Evolutionary conservation across 35 echinoderm and acorn worm species (phyloP).

Genomic region (Lytechinus variegatus): DNA sequence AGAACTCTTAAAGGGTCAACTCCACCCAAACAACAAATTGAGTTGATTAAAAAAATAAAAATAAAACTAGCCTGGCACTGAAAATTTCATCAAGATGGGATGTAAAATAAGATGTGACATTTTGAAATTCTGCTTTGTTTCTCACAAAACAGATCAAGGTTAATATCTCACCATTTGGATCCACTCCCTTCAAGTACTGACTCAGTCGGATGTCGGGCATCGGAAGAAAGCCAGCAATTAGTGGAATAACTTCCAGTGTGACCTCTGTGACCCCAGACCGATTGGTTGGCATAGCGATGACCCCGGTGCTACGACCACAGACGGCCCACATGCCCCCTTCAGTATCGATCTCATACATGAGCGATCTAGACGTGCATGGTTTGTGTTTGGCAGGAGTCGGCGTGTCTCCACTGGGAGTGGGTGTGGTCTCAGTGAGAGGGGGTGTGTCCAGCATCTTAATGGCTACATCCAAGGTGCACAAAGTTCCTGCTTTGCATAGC

Average conservation of each 20-base stretch:
- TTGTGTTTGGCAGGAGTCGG: slow-evolving; percentile 20
- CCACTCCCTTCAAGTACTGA: slow-evolving; percentile 62
- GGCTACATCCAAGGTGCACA: slow-evolving; percentile 75
- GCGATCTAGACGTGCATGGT: slow-evolving; percentile 27
- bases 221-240: slow-evolving; percentile 82
- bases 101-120: no score
- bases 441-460: slow-evolving; percentile 62
- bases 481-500: slow-evolving; percentile 76
- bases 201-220: slow-evolving; percentile 84
- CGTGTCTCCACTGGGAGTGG: slow-evolving; percentile 22
- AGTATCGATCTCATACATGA: slow-evolving; percentile 88
- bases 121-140: no score
- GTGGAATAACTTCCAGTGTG: slow-evolving; percentile 81
- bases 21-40: no score
- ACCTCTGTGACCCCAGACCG: slow-evolving; percentile 67
- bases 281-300: slow-evolving; percentile 56
- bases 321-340: slow-evolving; percentile 84
- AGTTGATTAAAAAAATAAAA: no score
- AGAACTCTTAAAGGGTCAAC: no score
- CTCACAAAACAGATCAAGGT: no score
- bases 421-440: not conserved
- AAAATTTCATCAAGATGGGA: no score
- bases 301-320: slow-evolving; percentile 89
- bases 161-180: not conserved
- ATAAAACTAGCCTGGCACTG: no score